phyloP scores from a whole-genome alignment of 2,113 vertebrate genomes.

The Agapornis roseicollis region DNA sequence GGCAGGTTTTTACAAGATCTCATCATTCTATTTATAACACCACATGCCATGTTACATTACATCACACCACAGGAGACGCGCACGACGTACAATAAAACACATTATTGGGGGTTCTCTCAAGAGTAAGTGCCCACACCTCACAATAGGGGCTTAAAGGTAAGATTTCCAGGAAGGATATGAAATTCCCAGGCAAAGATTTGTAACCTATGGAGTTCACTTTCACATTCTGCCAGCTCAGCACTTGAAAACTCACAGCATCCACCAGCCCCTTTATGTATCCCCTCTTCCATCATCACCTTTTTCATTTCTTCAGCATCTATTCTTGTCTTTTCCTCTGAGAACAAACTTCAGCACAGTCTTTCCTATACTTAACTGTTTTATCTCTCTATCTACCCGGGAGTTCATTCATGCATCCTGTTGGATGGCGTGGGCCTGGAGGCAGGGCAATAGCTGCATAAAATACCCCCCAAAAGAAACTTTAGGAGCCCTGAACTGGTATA shows the following conservation, averaged over 20 bases:
- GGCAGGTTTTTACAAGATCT: constrained; percentile 61
- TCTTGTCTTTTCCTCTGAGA: neutral
- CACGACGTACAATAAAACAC: constrained; percentile 43
- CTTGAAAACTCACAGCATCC: neutral
- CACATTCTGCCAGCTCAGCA: neutral
- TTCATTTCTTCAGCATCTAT: neutral
- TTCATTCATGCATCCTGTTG: neutral
- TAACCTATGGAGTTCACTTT: neutral
- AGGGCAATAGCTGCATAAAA: neutral
- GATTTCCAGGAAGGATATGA: neutral
- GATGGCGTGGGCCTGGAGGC: no score
- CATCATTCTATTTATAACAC: constrained; percentile 71
- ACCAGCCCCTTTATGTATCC: neutral
- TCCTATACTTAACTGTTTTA: neutral
- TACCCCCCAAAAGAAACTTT: neutral
- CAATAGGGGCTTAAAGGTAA: neutral
- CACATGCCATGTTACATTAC: constrained; percentile 55
- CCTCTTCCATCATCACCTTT: neutral
- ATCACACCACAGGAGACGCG: constrained; percentile 32
- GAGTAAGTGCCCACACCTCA: neutral
- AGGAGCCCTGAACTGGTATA: neutral
- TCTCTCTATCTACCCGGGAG: neutral
- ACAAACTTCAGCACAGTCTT: neutral
- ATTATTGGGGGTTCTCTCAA: constrained; percentile 33
- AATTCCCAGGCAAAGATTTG: constrained; percentile 10